Percentiles rank a stretch among this genome's conserved stretches.
Conservation (phyloP, 2,797 vertebrate genomes). For the Dermochelys coriacea region DNA sequence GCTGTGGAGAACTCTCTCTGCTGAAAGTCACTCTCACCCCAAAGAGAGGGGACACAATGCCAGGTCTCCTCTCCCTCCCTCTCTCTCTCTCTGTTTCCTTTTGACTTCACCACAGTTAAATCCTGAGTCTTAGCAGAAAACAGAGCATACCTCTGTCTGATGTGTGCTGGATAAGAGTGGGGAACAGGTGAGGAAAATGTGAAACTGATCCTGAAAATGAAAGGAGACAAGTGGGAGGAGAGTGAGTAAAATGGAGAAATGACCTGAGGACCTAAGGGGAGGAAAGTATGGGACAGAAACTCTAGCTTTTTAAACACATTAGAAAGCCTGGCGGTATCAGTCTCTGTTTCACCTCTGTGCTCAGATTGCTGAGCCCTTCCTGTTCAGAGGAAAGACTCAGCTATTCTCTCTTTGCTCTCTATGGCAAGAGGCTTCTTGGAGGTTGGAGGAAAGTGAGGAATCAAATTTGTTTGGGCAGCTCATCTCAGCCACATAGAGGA, state of each 20-base stretch:
- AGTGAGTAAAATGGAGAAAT: not conserved
- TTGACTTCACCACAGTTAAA: not conserved
- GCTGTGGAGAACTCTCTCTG: not conserved
- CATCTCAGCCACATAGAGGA: not conserved
- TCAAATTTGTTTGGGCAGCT: not conserved
- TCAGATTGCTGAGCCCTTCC: conserved; percentile 15
- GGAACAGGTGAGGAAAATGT: fast-evolving
- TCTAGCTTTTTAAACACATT: not conserved
- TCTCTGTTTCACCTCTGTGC: not conserved
- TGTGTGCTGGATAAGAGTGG: not conserved
- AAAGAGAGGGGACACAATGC: not conserved
- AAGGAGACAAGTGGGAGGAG: not conserved
- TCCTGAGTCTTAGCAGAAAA: not conserved
- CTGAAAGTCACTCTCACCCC: not conserved
- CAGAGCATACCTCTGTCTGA: not conserved
- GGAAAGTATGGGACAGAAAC: not conserved
- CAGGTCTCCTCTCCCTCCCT: fast-evolving
- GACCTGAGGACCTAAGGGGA: conserved; percentile 1
- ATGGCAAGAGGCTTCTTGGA: not conserved
- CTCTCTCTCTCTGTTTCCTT: fast-evolving
- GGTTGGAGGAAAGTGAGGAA: not conserved
- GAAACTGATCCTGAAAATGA: not conserved
- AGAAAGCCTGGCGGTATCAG: conserved; percentile 1
- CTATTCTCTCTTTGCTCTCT: not conserved
- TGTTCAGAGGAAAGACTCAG: conserved; percentile 15